Evolutionary conservation across 1,140 invertebrate genomes (phyloP).

Genomic region (Palaemon carinicauda): DNA sequence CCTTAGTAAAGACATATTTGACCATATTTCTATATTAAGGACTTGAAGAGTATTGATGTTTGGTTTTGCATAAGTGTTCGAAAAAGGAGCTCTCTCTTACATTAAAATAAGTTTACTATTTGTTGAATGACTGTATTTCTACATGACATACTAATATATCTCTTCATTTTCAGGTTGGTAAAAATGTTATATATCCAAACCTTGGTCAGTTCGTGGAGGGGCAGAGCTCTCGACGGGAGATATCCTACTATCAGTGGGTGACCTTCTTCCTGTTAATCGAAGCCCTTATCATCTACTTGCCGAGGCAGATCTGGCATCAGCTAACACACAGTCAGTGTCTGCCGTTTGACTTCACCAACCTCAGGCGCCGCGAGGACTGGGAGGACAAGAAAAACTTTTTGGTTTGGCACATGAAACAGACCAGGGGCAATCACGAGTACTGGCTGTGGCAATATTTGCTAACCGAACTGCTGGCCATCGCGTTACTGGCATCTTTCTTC

Average conservation of each 20-base stretch:
- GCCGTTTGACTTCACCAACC: conserved; percentile 60
- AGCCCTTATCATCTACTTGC: conserved; percentile 58
- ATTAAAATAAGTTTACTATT: too few species aligned
- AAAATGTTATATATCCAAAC: conserved; percentile 60
- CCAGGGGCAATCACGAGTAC: conserved; percentile 59
- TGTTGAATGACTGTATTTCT: not conserved
- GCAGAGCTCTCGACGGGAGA: conserved; percentile 58
- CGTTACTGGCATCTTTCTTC: conserved; percentile 58
- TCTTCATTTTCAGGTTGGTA: conserved; percentile 57
- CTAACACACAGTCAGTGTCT: conserved; percentile 59
- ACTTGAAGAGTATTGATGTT: too few species aligned
- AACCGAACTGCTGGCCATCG: conserved; percentile 57
- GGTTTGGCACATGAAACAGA: conserved; percentile 60
- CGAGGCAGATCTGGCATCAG: conserved; percentile 59
- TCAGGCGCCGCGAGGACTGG: conserved; percentile 59
- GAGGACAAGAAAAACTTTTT: conserved; percentile 60
- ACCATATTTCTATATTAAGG: too few species aligned
- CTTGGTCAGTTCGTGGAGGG: conserved; percentile 59
- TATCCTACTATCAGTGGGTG: conserved; percentile 60
- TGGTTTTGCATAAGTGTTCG: too few species aligned
- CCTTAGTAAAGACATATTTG: too few species aligned
- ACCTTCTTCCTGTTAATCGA: conserved; percentile 60
- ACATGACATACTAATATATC: not conserved
- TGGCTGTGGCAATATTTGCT: conserved; percentile 59
- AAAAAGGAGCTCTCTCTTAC: too few species aligned